Base-by-base conservation (phyloP, 2,888 invertebrate species). In the Cactoblastis cactorum region DNA sequence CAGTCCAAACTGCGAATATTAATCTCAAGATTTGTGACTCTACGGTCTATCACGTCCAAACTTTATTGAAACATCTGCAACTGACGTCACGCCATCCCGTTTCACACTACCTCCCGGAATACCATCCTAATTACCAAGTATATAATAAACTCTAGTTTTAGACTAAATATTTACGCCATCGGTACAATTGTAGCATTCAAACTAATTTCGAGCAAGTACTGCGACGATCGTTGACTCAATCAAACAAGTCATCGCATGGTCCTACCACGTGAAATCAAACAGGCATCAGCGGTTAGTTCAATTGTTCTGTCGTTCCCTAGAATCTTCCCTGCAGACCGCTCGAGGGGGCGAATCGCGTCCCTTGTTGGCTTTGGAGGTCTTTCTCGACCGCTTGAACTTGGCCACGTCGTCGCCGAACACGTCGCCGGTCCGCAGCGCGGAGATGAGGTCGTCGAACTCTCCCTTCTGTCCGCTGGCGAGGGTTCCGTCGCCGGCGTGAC, bases 331-430 rank as follows among this genome's bases (percentile, higher is more conserved):
- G 55, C 86, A 80, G 4, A 80, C 65, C 5, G 73, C 85, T 54
- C 82, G 70, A 0, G 90, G 90, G 0, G 90, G 90, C 0, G 90
- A 89, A 49, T 90, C 90, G 8, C 90, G 63, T 0, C 90, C 90
- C 55, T 87, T 90, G 22, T 81, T 74, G 17, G 80, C 68, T 61
- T 88, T 90, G n/a, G 87, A 80, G 0, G 87, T 71, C 60, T 90
- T 90, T 32, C 89, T 68, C 0, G 90, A 84, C 24, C 90, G 64
- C 54, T 90, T 90, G 65, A 97, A 96, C 83, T 98, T 98, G 50
- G 97, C 97, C 68, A 98, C 96, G 74, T 98, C 98, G 73, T 98
- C 98, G 0, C 97, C 97, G 71, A 98, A 98, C 0, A 98, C 97
- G 70, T 98, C 97, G 0, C 98, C 98, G 0, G 98, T 98, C 53